phyloP scores from a whole-genome alignment of 1,140 invertebrate species.

The Cryptotermes secundus region DNA sequence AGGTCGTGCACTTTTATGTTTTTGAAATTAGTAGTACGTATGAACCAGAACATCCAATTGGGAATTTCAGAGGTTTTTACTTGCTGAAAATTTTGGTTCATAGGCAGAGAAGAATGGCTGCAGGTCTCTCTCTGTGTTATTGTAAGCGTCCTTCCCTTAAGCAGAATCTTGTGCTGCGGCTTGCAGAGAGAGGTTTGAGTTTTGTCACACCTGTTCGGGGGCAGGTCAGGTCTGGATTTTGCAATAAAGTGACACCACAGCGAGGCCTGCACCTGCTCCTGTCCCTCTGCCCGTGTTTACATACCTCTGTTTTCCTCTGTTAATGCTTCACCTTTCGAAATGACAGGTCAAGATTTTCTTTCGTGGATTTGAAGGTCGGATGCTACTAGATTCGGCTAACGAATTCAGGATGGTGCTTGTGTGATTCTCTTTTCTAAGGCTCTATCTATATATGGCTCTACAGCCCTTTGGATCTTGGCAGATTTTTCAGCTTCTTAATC shows the following conservation, averaged over 20 bases:
- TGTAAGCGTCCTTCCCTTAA: not conserved
- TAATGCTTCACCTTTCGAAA: not conserved
- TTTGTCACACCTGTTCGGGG: not conserved
- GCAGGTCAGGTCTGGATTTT: not conserved
- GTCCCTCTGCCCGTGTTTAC: not conserved
- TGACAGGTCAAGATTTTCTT: not conserved
- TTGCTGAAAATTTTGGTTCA: not conserved
- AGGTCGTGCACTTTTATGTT: not conserved
- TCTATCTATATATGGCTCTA: no score
- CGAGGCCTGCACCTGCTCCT: not conserved
- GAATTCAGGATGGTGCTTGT: no score
- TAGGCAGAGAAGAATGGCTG: not conserved
- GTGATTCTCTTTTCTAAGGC: no score
- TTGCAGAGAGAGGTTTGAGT: not conserved
- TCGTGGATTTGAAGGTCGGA: no score
- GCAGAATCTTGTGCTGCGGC: not conserved
- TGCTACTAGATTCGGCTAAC: no score
- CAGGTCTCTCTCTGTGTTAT: not conserved
- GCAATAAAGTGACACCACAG: not conserved
- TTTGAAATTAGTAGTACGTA: not conserved
- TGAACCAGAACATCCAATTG: not conserved
- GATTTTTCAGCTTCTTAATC: no score
- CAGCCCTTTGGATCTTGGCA: no score
- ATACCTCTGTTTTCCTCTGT: not conserved
- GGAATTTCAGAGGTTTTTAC: slow-evolving; percentile 9